Conservation (phyloP, 2,113 vertebrate genomes). For the Platichthys flesus region DNA sequence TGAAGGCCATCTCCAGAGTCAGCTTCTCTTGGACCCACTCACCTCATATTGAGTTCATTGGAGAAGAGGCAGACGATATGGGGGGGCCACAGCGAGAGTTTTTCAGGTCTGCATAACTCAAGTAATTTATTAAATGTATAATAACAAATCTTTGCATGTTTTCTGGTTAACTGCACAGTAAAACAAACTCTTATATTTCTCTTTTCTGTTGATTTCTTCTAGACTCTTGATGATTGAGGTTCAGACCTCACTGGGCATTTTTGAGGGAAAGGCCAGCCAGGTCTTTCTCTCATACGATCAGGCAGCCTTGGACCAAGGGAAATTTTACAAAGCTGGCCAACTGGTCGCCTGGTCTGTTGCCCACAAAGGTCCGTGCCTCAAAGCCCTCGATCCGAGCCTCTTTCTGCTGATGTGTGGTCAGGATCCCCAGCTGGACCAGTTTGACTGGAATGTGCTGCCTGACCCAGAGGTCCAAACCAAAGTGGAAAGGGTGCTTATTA, state of each 20-base stretch:
- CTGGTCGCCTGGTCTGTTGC: neutral
- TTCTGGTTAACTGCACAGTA: too few relatives aligned
- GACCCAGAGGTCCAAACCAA: neutral
- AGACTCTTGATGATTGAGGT: neutral
- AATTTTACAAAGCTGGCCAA: too few relatives aligned
- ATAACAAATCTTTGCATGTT: neutral
- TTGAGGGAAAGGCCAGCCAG: neutral
- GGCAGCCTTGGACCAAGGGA: too few relatives aligned
- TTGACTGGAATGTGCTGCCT: neutral
- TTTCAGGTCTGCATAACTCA: too few relatives aligned
- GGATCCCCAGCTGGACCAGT: neutral
- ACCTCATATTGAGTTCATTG: neutral
- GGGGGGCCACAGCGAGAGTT: too few relatives aligned
- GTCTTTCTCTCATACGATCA: neutral
- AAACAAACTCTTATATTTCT: neutral
- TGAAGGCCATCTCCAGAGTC: neutral
- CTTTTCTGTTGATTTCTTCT: neutral
- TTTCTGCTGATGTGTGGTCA: neutral
- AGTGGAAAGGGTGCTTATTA: neutral
- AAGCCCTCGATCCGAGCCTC: neutral
- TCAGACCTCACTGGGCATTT: neutral
- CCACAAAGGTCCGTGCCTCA: neutral
- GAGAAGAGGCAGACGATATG: neutral
- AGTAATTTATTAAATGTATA: too few relatives aligned
- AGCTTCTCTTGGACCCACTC: neutral